Base-by-base conservation (phyloP, 1,140 invertebrate species). In the Drosophila kikkawai region DNA sequence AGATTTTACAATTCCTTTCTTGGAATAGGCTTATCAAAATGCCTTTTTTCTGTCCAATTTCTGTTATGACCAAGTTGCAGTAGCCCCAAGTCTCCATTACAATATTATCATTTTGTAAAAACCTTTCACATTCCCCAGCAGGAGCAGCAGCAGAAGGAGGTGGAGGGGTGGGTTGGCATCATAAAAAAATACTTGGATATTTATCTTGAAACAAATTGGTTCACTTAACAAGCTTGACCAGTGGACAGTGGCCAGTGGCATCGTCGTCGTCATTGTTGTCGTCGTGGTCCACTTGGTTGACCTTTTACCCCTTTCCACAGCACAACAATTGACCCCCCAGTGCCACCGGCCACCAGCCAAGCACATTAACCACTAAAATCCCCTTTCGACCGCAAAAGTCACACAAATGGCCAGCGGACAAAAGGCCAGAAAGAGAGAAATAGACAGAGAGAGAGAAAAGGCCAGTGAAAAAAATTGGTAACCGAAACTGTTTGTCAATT, bases 301-400 rank as follows among this genome's bases (percentile, higher is more conserved):
- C 69, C 66, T 37, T 70, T 73, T 39, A 74, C 73, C 68, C 70
- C 70, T 51, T 73, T 59, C 70, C 67, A 34, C 53, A 50, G 55
- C 53, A 22, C n/a, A 48, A 60, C 67, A 51, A 73, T 74, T 73
- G 68, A 74, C 70, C 70, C 32, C 67, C 45, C 53, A 73, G 53
- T 22, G 55, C 56, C 56, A 55, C 29, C 66, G 48, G 48, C 50
- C 51, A 65, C 51, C 53, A 34, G 29, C 69, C 19, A 58, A 53
- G 73, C 66, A 45, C 75, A 77, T 77, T 78, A 78, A 76, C 74
- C 73, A 65, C 74, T 53, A 76, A 76, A 76, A 76, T 76, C 70
- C 73, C 65, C 74, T 76, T 53, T 67, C 64, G 75, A 78, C 75
- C 75, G 59, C 75, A 78, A 77, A 78, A 69, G 64, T 78, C 75